These are phyloP conservation scores for Archivesica marissinica DNA, from an alignment of 1,140 invertebrate species.

Conservation along the genomic window DNA sequence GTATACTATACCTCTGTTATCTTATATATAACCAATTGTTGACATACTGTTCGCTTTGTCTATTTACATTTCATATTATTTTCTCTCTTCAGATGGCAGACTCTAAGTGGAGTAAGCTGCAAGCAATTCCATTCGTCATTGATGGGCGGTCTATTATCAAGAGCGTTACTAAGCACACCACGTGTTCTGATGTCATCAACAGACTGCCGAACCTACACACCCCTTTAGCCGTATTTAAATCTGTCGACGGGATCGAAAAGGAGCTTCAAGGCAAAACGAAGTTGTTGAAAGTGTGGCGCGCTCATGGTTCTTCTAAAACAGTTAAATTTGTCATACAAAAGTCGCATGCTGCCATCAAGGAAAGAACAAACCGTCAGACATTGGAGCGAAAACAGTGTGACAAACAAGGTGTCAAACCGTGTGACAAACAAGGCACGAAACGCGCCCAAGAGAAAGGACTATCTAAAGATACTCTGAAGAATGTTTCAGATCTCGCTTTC, in stretches of 20 bases:
- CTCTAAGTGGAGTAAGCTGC: background rate
- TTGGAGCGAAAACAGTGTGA: constrained; percentile 8
- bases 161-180: constrained; percentile 49
- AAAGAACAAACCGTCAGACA: background rate
- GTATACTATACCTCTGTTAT: no score
- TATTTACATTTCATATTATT: background rate
- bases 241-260: constrained; percentile 42
- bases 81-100: constrained; percentile 44
- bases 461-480: constrained; percentile 40
- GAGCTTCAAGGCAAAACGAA: constrained; percentile 49
- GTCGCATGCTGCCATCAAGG: background rate
- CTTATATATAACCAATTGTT: background rate
- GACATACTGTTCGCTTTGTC: background rate
- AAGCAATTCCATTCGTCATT: constrained; percentile 48
- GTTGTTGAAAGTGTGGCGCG: constrained; percentile 52
- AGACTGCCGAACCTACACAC: constrained; percentile 43
- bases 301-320: constrained; percentile 14
- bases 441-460: background rate
- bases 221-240: constrained; percentile 41
- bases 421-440: background rate
- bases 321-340: constrained; percentile 44
- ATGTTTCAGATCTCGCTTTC: constrained; percentile 57
- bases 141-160: constrained; percentile 35
- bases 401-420: constrained; percentile 6
- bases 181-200: constrained; percentile 50